These are phyloP conservation scores for Hyperoodon ampullatus DNA, from an alignment of 2,113 vertebrate genomes.

Conservation along the genomic window DNA sequence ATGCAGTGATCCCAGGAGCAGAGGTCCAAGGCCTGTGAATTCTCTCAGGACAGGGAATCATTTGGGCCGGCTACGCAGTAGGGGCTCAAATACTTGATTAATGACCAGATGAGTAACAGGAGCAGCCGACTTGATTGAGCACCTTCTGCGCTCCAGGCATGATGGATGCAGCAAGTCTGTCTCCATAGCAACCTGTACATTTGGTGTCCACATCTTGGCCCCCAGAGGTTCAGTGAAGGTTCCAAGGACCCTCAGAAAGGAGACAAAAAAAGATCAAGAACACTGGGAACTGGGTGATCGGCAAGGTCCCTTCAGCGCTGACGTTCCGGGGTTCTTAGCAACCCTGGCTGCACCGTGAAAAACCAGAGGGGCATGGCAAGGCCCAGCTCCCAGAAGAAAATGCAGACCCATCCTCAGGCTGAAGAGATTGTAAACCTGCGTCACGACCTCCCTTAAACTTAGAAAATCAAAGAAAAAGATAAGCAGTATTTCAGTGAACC, in stretches of 20 bases:
- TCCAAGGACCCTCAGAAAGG: background rate
- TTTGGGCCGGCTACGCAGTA: background rate
- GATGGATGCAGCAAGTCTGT: background rate
- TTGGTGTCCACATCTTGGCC: background rate
- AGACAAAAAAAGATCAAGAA: background rate
- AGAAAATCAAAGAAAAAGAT: background rate
- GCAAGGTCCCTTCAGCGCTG: background rate
- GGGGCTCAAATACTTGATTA: background rate
- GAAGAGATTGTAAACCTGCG: background rate
- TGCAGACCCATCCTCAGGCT: background rate
- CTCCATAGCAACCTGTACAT: background rate
- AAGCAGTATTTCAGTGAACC: background rate
- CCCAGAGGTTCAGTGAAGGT: background rate
- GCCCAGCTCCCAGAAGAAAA: background rate
- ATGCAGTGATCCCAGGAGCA: background rate
- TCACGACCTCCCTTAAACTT: background rate
- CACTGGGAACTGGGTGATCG: background rate
- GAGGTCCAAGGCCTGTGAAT: background rate
- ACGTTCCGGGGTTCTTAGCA: background rate
- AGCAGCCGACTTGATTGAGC: background rate
- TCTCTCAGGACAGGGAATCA: background rate
- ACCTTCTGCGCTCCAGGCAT: background rate
- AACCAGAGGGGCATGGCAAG: background rate
- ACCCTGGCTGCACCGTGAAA: background rate
- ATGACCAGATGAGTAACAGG: background rate